Evolutionary conservation across 2,113 vertebrate species (phyloP).

Genomic region (Calonectris borealis): DNA sequence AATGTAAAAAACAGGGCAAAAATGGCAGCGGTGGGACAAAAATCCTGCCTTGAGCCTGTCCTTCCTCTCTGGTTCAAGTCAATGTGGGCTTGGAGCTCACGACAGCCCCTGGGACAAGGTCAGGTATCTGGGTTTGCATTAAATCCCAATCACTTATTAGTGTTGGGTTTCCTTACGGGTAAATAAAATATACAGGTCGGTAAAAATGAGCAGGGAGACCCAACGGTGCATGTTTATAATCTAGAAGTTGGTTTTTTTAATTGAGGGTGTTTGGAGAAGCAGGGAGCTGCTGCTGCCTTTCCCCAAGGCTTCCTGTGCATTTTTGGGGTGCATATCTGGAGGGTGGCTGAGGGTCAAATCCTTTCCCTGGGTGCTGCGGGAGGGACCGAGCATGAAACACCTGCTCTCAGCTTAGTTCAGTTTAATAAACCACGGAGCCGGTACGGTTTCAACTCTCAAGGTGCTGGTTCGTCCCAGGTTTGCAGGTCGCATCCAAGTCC

Average conservation of each 20-base stretch:
- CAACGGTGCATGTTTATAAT: neutral
- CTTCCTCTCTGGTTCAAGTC: accelerated
- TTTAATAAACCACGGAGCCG: neutral
- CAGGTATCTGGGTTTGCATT: neutral
- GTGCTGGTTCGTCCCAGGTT: neutral
- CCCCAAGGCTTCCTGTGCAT: accelerated
- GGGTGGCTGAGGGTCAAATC: neutral
- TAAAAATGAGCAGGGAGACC: neutral
- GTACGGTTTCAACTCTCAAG: neutral
- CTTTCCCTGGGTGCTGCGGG: neutral
- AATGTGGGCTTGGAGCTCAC: accelerated
- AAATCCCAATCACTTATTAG: neutral
- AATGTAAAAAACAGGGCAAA: neutral
- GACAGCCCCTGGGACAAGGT: neutral
- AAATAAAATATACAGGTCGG: accelerated
- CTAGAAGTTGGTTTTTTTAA: neutral
- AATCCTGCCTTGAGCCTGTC: neutral
- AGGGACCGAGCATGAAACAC: neutral
- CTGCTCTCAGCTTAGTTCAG: neutral
- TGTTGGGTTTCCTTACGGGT: neutral
- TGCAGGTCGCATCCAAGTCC: neutral
- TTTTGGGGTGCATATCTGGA: neutral
- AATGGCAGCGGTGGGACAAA: neutral
- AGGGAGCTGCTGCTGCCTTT: neutral
- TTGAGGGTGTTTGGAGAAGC: neutral